A percentile compares a stretch with the other conserved stretches of the same genome.
Conservation (phyloP, 2,888 invertebrate species). For the Pterostichus madidus region DNA sequence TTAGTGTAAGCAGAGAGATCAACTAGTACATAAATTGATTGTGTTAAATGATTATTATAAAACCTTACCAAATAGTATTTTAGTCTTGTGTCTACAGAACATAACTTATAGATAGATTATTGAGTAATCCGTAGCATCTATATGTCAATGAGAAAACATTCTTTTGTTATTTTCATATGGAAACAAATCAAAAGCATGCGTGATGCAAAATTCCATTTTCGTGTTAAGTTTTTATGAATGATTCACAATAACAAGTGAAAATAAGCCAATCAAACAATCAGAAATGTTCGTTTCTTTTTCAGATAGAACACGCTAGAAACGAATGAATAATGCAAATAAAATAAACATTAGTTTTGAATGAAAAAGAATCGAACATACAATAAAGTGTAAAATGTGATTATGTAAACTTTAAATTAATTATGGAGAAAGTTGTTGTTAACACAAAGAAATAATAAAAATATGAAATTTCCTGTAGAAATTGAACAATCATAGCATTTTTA, state of each 20-base stretch:
- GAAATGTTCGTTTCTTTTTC: constrained; percentile 18
- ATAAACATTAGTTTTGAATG: not conserved
- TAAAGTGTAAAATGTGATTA: constrained; percentile 22
- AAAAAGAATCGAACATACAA: constrained; percentile 5
- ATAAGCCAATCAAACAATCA: constrained; percentile 31
- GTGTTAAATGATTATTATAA: constrained; percentile 10
- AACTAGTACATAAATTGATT: constrained; percentile 16
- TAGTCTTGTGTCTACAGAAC: constrained; percentile 63
- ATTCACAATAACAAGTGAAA: constrained; percentile 22
- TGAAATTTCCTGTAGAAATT: constrained; percentile 28
- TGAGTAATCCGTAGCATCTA: too few relatives aligned
- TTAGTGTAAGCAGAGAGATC: not conserved
- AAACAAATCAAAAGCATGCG: constrained; percentile 39
- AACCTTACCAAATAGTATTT: constrained; percentile 43
- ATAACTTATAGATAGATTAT: constrained; percentile 8
- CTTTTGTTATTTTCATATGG: constrained; percentile 14
- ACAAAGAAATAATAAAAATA: not conserved
- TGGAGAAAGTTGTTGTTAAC: constrained; percentile 13
- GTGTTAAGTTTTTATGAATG: constrained; percentile 29
- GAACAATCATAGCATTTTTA: not conserved
- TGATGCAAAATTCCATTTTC: constrained; percentile 8
- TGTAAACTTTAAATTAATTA: constrained; percentile 22
- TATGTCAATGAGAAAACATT: constrained; percentile 22
- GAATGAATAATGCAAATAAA: not conserved
- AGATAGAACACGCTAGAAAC: not conserved